phyloP scores from a whole-genome alignment of 2,888 invertebrate species.

The Orthosia gothica region DNA sequence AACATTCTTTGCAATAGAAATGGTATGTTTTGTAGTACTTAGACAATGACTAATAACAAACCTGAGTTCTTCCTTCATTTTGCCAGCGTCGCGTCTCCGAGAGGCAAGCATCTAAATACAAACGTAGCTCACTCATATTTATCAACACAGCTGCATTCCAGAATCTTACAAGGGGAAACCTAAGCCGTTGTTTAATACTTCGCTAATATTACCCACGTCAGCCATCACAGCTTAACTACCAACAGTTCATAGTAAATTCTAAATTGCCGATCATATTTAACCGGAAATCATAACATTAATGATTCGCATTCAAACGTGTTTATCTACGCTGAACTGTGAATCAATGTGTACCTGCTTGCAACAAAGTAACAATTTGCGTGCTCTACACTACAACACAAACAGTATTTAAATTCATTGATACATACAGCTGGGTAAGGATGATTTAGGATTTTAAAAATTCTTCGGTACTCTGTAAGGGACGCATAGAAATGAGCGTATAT shows the following conservation, averaged over 20 bases:
- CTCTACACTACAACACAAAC: conserved; percentile 26
- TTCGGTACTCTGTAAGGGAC: conserved; percentile 32
- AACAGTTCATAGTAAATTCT: conserved; percentile 61
- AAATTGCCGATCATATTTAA: conserved; percentile 66
- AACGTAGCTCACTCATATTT: conserved; percentile 50
- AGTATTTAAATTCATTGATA: conserved; percentile 48
- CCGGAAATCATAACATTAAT: conserved; percentile 68
- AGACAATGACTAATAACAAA: conserved; percentile 46
- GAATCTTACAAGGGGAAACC: conserved; percentile 63
- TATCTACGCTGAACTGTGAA: conserved; percentile 38
- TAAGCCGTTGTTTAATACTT: conserved; percentile 69
- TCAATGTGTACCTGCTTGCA: conserved; percentile 36
- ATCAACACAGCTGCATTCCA: conserved; percentile 60
- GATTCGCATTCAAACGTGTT: conserved; percentile 56
- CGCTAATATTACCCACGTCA: conserved; percentile 63
- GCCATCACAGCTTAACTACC: conserved; percentile 60
- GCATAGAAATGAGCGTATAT: conserved; percentile 57
- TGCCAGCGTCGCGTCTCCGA: conserved; percentile 6
- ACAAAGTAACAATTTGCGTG: conserved; percentile 43
- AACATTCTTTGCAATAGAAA: conserved; percentile 32
- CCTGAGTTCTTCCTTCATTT: conserved; percentile 48
- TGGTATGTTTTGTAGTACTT: conserved; percentile 14
- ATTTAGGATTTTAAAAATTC: conserved; percentile 41
- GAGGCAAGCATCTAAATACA: conserved; percentile 33
- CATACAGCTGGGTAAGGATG: conserved; percentile 25